Evolutionary conservation across 2,113 vertebrate genomes (phyloP).

Genomic region (Scomber colias): DNA sequence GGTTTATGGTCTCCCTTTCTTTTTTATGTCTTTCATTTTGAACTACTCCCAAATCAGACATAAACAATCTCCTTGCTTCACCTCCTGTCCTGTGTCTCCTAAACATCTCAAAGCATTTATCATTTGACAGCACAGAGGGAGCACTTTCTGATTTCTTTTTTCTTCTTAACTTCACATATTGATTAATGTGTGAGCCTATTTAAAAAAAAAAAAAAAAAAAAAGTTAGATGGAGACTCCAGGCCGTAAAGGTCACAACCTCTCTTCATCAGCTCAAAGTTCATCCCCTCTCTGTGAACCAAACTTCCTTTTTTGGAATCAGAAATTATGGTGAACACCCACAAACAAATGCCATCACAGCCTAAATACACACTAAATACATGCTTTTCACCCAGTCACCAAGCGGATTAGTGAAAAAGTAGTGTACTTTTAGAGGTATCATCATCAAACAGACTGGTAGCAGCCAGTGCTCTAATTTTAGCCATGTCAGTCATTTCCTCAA

Average conservation of each 20-base stretch:
- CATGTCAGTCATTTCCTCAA: slow-evolving; percentile 6
- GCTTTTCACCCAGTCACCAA: neutral
- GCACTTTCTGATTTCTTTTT: no score
- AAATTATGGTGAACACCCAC: neutral
- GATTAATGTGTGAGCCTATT: neutral
- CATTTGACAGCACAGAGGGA: neutral
- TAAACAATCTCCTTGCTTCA: neutral
- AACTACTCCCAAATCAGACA: neutral
- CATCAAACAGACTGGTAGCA: slow-evolving; percentile 13
- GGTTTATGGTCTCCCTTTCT: neutral
- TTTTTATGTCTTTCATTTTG: neutral
- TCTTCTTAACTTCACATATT: neutral
- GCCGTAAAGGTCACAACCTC: slow-evolving; percentile 6
- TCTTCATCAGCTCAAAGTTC: slow-evolving; percentile 24
- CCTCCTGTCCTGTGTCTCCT: no score
- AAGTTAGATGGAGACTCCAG: neutral
- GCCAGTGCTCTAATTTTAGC: slow-evolving; percentile 40
- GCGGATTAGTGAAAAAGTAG: slow-evolving; percentile 42
- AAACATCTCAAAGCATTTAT: no score
- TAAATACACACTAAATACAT: slow-evolving; percentile 1
- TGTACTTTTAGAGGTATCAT: slow-evolving; percentile 34
- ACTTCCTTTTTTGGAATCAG: neutral
- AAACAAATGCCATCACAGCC: neutral
- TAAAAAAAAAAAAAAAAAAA: neutral
- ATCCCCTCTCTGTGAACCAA: neutral